Base-by-base conservation (phyloP, 2,797 vertebrate species). In the Bufotes viridis region DNA sequence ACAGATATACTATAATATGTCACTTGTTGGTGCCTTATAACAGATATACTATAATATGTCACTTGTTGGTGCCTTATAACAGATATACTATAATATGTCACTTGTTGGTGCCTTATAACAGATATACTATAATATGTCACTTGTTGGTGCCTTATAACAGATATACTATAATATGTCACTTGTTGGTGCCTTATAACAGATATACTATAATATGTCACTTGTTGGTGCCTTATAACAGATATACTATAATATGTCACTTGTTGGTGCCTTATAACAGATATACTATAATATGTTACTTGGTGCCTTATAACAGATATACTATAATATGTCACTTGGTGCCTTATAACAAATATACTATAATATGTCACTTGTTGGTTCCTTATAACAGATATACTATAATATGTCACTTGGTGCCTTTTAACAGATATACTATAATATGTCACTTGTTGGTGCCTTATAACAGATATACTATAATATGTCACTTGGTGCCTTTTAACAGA, bases 401-500 rank as follows among this genome's bases (percentile, higher is more conserved):
- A 34, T 34, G 9, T 67, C 9, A 55, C 12, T 8, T 61, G 53
- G 70, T 26, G 15, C 92, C 87, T 92, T 14, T 13, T 34, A 34
- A 34, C 29, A 34, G 29, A n/a, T n/a, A n/a, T n/a, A n/a, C n/a
- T n/a, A n/a, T n/a, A 42, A 42, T 42, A 42, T 42, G 42, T 42
- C 42, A 42, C 42, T 42, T 42, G 42, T 42, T 42, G 42, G 42
- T 42, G 42, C 42, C 42, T 42, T 42, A 42, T 57, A 34, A 67
- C 92, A 98, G 97, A 95, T 97, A 88, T 98, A 95, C 87, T 34
- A 2, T 34, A 34, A 34, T 34, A 34, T 34, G 9, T 67, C 9
- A 55, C 12, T 8, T n/a, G n/a, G n/a, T n/a, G n/a, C n/a, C n/a
- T n/a, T n/a, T n/a, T 57, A 34, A 67, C 92, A 98, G 97, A 95